Base-by-base conservation (phyloP, 2,888 invertebrate genomes). In the Ennomos erosarius region DNA sequence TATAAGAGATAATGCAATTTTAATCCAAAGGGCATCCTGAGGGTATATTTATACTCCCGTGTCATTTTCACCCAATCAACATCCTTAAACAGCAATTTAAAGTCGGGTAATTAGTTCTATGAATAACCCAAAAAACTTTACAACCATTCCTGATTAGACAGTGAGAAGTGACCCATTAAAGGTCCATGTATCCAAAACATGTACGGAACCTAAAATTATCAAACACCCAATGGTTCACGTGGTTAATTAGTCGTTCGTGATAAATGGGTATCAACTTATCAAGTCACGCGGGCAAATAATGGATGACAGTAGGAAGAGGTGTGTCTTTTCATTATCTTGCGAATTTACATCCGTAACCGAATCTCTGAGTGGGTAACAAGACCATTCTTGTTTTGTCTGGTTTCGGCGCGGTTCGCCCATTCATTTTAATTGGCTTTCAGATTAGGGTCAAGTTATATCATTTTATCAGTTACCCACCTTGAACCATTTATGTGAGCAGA, bases 201-300 rank as follows among this genome's bases (percentile, higher is more conserved):
- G 40, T 37, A 43, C 42, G 36, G 13, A 57, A 59, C 26, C 26
- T 59, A 46, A 36, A 39, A 8, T 55, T 49, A 71, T 70, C 69
- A 65, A 43, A 44, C 54, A 60, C 12, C 2, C 34, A 11, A 34
- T 34, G 8, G 16, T 47, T 46, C 45, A 38, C 38, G 35, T 33
- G 12, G 45, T 59, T 65, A 66, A 62, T 67, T 65, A 66, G 55
- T 37, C 51, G 33, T 48, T 46, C 46, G 49, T 56, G 74, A 75
- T 74, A 70, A 69, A 54, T 51, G 51, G 46, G 48, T 35, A 63
- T 63, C 58, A 47, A 63, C 67, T 71, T 35, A 63, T 63, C 58
- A 47, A 63, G 68, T 71, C 78, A 77, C 76, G 76, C 70, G 45
- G 52, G 51, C 55, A 56, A 58, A 57, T 66, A 62, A 66, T 76